Base-by-base conservation (phyloP, 2,113 vertebrate species). In the Rhombomys opimus region DNA sequence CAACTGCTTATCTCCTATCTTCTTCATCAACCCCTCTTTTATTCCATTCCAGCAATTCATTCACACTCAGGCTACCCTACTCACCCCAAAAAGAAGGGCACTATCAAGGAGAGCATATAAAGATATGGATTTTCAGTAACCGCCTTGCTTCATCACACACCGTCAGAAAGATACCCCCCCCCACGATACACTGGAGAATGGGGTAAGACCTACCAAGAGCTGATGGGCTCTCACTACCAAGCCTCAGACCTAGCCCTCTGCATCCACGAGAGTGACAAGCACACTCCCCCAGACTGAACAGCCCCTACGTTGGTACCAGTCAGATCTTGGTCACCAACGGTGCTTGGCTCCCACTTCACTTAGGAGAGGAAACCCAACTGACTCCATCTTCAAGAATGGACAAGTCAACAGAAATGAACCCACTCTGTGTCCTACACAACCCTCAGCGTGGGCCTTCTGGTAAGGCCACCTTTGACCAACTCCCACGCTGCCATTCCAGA, bases 1-100 rank as follows among this genome's bases (percentile, higher is more conserved):
- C 80, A 95, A 82, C 77, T 90, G 46, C 23, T 78, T 76, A 12
- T 22, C 46, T 50, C 75, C 12, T 30, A 52, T n/a, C 68, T n/a
- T 4, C 87, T 85, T 78, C 20, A 38, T 72, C 61, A 87, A 32
- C 22, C 59, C 20, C 77, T 41, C 41, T 82, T 68, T 94, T 65
- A 82, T 11, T 15, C 25, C 50, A 92, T 11, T 46, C 67, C n/a
- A 68, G 94, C 72, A 82, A 87, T 46, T 84, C 41, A 54, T 82
- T 96, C 46, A 93, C 92, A 82, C 81, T 93, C 65, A 73, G 81
- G 35, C 67, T 81, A 57, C 86, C 85, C 90, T 97, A 95, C 91
- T 27, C 75, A 85, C 87, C 89, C 85, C 46, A 50, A 97, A 91
- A 20, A 13, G 46, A 35, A 63, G 27, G 96, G 89, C 87, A 63